These are phyloP conservation scores for Muntiacus muntjak DNA, from an alignment of 2,113 vertebrate species.

Conservation along the genomic window DNA sequence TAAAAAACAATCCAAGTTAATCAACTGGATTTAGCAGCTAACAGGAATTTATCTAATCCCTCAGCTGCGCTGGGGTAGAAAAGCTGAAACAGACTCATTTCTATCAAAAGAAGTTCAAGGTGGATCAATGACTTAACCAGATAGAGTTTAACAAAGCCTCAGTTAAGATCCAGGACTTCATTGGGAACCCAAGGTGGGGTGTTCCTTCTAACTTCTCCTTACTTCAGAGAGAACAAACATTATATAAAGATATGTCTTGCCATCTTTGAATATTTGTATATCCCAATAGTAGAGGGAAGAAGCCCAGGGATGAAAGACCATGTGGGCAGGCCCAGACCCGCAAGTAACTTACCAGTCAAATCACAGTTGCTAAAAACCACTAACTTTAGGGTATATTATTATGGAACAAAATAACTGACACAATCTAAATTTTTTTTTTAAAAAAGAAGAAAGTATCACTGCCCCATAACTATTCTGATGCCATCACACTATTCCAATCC, in stretches of 20 bases:
- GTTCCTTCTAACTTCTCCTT: neutral
- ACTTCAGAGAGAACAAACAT: neutral
- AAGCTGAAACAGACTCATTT: neutral
- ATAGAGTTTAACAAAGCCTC: neutral
- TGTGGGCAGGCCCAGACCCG: neutral
- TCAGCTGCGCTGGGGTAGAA: neutral
- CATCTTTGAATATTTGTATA: neutral
- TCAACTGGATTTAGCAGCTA: neutral
- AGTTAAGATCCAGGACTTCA: neutral
- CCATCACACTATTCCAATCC: neutral
- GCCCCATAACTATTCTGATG: neutral
- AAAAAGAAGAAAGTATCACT: neutral
- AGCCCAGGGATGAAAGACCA: neutral
- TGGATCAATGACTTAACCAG: neutral
- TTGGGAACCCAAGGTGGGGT: neutral
- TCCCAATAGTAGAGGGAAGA: neutral
- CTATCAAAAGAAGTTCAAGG: neutral
- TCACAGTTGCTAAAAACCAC: neutral
- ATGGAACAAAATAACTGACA: neutral
- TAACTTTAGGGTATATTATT: neutral
- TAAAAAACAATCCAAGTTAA: neutral
- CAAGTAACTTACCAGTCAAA: neutral
- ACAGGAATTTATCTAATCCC: neutral
- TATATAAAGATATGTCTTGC: neutral
- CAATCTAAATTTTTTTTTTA: neutral